These are phyloP conservation scores for Origma solitaria DNA, from an alignment of 2,113 vertebrate species.

Conservation along the genomic window DNA sequence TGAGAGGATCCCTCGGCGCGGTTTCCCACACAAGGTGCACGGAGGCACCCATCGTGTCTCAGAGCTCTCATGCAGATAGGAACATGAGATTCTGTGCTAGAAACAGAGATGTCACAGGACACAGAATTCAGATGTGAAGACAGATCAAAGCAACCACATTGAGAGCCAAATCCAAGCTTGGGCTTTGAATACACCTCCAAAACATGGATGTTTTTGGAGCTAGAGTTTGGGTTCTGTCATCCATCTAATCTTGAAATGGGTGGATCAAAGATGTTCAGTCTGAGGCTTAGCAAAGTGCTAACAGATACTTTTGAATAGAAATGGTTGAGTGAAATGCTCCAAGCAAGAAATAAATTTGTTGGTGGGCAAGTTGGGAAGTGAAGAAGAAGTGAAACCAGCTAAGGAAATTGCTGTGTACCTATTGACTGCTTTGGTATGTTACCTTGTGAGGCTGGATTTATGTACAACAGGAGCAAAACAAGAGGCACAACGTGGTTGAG, in stretches of 20 bases:
- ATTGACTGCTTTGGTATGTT: neutral
- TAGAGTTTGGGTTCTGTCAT: conserved; percentile 28
- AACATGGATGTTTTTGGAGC: conserved; percentile 15
- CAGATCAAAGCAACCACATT: neutral
- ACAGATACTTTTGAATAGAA: conserved; percentile 23
- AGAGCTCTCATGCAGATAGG: neutral
- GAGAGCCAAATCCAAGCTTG: neutral
- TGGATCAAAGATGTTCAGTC: conserved; percentile 43
- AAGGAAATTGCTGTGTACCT: neutral
- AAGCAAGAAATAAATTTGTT: conserved; percentile 6
- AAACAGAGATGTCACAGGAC: neutral
- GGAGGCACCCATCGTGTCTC: neutral
- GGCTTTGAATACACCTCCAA: conserved; percentile 24
- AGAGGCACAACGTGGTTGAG: neutral
- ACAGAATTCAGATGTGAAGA: neutral
- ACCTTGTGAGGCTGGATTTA: neutral
- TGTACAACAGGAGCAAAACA: neutral
- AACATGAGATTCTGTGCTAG: neutral
- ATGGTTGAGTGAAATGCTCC: neutral
- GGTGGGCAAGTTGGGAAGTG: neutral
- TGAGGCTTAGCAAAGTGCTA: conserved; percentile 39
- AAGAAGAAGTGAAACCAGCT: neutral
- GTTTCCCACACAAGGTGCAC: neutral
- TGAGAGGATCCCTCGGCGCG: neutral
- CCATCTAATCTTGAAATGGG: conserved; percentile 45